These are phyloP conservation scores for Lysandra coridon DNA, from an alignment of 2,888 invertebrate species.

Conservation along the genomic window DNA sequence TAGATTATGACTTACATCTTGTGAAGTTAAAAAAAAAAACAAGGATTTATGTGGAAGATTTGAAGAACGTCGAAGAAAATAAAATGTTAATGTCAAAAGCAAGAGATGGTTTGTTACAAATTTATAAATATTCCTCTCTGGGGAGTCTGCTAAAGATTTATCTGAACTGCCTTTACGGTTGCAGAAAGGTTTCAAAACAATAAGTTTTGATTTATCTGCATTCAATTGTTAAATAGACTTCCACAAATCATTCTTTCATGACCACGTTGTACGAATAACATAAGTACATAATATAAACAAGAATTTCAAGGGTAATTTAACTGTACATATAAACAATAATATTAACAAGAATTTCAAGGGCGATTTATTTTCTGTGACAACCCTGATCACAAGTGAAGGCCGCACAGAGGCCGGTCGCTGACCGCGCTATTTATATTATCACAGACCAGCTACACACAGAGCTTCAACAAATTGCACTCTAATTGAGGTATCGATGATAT, in stretches of 20 bases:
- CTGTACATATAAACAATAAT: not conserved
- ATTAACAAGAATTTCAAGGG: not conserved
- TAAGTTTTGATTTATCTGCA: no score
- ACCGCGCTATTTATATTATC: conserved; percentile 71
- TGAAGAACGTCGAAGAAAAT: no score
- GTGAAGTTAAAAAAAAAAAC: not conserved
- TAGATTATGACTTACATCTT: not conserved
- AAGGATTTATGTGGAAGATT: not conserved
- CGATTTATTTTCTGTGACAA: conserved; percentile 34
- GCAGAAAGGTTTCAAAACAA: no score
- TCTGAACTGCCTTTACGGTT: no score
- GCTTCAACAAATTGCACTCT: conserved; percentile 34
- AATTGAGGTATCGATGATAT: conserved; percentile 39
- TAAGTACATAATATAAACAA: not conserved
- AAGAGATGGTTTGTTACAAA: no score
- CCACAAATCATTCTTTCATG: not conserved
- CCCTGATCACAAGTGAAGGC: conserved; percentile 63
- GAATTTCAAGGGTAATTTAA: not conserved
- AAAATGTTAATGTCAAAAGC: no score
- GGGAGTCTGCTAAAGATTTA: no score
- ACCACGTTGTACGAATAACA: not conserved
- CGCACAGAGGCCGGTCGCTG: conserved; percentile 74
- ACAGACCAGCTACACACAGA: conserved; percentile 48
- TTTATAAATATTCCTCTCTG: no score
- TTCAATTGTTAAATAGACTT: no score